These are phyloP conservation scores for Tipula vernalis DNA, from an alignment of 2,888 invertebrate species.

Conservation along the genomic window DNA sequence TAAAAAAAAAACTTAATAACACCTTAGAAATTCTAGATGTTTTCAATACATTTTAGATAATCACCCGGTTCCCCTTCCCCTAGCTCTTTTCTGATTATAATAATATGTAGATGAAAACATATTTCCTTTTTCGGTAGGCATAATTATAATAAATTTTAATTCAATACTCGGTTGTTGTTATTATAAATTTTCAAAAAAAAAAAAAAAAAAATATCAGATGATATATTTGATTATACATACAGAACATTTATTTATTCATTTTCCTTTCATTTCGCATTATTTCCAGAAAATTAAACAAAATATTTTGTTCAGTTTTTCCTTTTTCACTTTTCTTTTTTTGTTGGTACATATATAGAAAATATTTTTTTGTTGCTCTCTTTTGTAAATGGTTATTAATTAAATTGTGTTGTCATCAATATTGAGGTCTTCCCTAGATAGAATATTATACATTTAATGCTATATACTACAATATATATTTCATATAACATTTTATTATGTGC, in stretches of 20 bases:
- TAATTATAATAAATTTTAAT: slow-evolving; percentile 4
- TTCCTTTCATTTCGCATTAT: not conserved
- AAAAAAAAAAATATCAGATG: not conserved
- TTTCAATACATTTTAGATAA: not conserved
- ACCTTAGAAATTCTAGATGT: not conserved
- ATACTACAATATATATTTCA: too few species aligned
- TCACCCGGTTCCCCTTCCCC: not conserved
- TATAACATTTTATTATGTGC: not conserved
- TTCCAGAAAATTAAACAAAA: not conserved
- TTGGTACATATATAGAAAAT: not conserved
- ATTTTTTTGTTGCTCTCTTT: not conserved
- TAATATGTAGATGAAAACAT: not conserved
- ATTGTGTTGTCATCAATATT: not conserved
- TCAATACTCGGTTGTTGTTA: not conserved
- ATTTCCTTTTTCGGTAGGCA: not conserved
- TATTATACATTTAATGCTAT: not conserved
- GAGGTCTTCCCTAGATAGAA: not conserved
- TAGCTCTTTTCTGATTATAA: too few species aligned
- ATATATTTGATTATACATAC: not conserved
- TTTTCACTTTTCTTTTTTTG: not conserved
- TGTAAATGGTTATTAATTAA: not conserved
- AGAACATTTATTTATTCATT: slow-evolving; percentile 4
- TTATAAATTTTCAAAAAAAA: not conserved
- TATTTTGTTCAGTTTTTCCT: not conserved
- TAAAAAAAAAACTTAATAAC: not conserved